Evolutionary conservation across 2,113 vertebrate species (phyloP).

Genomic region (Malaclemys terrapin): DNA sequence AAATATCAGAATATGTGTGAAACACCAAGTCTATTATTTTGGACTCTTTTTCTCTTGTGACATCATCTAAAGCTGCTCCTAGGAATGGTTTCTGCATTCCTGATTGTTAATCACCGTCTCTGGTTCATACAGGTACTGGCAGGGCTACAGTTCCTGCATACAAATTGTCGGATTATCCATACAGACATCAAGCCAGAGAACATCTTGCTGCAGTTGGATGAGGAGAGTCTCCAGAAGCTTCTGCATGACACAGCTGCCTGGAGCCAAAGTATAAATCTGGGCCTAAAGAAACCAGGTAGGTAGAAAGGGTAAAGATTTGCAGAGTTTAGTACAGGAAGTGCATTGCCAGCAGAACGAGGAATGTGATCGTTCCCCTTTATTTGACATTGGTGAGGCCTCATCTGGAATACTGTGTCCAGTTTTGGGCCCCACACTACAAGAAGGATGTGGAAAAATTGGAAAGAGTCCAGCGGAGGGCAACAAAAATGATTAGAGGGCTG

Average conservation of each 20-base stretch:
- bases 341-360: too few species aligned
- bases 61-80: background rate
- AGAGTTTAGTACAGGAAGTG: too few species aligned
- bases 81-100: background rate
- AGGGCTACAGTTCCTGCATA: conserved; percentile 87
- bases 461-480: too few species aligned
- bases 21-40: fast-evolving
- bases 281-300: conserved; percentile 50
- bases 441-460: too few species aligned
- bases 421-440: too few species aligned
- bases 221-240: conserved; percentile 69
- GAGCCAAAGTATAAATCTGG: background rate
- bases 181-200: conserved; percentile 90
- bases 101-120: background rate
- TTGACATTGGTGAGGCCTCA: too few species aligned
- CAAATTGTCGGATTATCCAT: conserved; percentile 88
- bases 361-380: too few species aligned
- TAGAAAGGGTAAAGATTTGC: background rate
- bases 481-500: too few species aligned
- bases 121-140: conserved; percentile 81
- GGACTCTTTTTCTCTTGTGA: fast-evolving
- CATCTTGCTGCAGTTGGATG: conserved; percentile 76
- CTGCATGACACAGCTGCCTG: conserved; percentile 20
- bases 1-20: fast-evolving
- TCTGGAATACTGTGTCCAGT: too few species aligned